These are phyloP conservation scores for Atta texana DNA, from an alignment of 1,140 invertebrate species.

Conservation along the genomic window DNA sequence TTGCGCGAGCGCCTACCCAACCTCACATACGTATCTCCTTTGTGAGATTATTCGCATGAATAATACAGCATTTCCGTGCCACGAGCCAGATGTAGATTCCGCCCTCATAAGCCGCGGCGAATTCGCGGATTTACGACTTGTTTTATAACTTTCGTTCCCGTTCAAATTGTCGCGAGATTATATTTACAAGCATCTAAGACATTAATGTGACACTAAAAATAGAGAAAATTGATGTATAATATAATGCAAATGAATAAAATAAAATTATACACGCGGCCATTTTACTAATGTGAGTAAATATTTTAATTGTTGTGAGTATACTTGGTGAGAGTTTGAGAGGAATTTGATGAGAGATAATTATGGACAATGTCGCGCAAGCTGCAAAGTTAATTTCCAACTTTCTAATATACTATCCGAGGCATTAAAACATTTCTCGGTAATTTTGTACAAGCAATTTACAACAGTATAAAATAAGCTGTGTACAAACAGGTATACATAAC, in stretches of 20 bases:
- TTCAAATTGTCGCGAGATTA: conserved; percentile 43
- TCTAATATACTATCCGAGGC: neutral
- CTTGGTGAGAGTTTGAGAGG: neutral
- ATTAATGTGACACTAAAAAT: conserved; percentile 18
- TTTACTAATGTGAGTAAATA: neutral
- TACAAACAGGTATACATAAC: neutral
- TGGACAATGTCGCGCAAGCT: neutral
- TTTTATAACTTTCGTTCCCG: conserved; percentile 50
- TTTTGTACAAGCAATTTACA: conserved; percentile 3
- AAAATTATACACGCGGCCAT: neutral
- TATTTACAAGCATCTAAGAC: neutral
- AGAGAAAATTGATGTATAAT: neutral
- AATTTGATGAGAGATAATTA: conserved; percentile 6
- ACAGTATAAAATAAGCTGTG: neutral
- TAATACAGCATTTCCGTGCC: conserved; percentile 48
- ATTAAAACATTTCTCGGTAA: conserved; percentile 18
- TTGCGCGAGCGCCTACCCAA: neutral
- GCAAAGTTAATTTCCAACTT: conserved; percentile 25
- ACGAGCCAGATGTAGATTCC: conserved; percentile 42
- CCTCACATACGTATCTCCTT: conserved; percentile 45
- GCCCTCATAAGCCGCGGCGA: neutral
- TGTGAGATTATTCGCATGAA: conserved; percentile 57
- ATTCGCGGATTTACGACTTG: conserved; percentile 51
- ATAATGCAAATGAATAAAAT: neutral
- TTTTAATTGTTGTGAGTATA: neutral